Conservation (phyloP, 2,888 invertebrate genomes). For the Ctena decussata region DNA sequence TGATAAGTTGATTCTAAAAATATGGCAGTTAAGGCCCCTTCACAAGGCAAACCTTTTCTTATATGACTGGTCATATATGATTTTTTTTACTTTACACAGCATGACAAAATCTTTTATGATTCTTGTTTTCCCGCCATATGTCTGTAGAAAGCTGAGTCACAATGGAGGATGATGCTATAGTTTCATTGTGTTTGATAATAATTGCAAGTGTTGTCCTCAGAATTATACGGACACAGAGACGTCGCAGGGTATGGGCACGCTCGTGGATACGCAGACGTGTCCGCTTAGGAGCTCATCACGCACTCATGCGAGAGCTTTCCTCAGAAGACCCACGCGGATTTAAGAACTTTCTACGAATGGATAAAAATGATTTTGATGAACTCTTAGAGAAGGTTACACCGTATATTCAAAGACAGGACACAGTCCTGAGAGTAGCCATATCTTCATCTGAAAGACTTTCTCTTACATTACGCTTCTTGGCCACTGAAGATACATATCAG, state of each 20-base stretch:
- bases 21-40: too few relatives aligned
- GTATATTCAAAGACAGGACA: slow-evolving; percentile 22
- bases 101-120: too few relatives aligned
- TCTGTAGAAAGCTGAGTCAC: too few relatives aligned
- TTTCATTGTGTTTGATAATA: not conserved
- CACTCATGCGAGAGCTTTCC: slow-evolving; percentile 9
- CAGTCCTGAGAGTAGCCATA: slow-evolving; percentile 25
- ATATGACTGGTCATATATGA: too few relatives aligned
- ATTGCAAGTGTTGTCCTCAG: not conserved
- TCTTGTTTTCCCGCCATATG: too few relatives aligned
- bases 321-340: slow-evolving; percentile 22
- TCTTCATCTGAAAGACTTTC: slow-evolving; percentile 27
- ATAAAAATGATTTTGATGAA: slow-evolving; percentile 20
- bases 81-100: too few relatives aligned
- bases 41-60: too few relatives aligned
- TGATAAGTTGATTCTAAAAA: too few relatives aligned
- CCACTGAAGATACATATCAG: slow-evolving; percentile 10
- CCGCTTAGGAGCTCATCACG: not conserved
- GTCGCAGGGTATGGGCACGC: not conserved
- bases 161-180: not conserved
- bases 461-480: slow-evolving; percentile 31
- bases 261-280: slow-evolving; percentile 7
- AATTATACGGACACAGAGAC: not conserved
- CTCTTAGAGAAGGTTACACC: slow-evolving; percentile 25
- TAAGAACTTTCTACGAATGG: slow-evolving; percentile 36